Percentiles rank a stretch among this genome's conserved stretches.
Conservation (phyloP, 2,797 vertebrate species). For the Hydrophis major region DNA sequence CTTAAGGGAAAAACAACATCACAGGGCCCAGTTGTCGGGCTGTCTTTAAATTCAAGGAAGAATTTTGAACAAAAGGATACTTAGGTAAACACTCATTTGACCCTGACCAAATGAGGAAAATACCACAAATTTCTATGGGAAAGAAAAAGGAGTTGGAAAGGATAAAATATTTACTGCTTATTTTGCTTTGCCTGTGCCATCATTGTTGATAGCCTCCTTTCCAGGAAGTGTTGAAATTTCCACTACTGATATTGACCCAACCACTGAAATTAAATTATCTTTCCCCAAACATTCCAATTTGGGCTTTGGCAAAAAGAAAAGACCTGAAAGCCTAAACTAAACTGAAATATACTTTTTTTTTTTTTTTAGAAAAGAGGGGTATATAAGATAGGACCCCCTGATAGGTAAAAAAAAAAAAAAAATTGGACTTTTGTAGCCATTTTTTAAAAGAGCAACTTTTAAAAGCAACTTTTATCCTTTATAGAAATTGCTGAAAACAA, state of each 20-base stretch:
- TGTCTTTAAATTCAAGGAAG: constrained; percentile 59
- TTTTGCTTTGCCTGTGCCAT: constrained; percentile 52
- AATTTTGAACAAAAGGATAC: constrained; percentile 55
- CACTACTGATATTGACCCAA: constrained; percentile 65
- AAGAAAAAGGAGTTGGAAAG: constrained; percentile 57
- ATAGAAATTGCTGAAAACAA: constrained; percentile 2
- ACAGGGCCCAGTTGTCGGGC: constrained; percentile 40
- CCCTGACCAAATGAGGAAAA: constrained; percentile 53
- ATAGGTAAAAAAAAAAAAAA: constrained; percentile 8
- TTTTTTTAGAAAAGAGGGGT: background rate
- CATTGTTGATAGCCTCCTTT: constrained; percentile 57
- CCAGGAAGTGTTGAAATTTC: constrained; percentile 65
- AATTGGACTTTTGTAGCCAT: constrained; percentile 24
- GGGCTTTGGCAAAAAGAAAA: constrained; percentile 58
- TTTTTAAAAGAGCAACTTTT: background rate
- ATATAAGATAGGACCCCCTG: constrained; percentile 39
- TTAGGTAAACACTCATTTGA: constrained; percentile 51
- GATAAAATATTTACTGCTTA: constrained; percentile 59
- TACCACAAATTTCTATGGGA: constrained; percentile 56
- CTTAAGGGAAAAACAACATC: constrained; percentile 54
- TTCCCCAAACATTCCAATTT: constrained; percentile 67
- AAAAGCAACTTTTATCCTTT: background rate
- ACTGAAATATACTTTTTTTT: background rate
- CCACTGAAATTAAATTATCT: constrained; percentile 66
- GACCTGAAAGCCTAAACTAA: constrained; percentile 41